A percentile compares a stretch with the other conserved stretches of the same genome.
These are phyloP conservation scores for Enteromius fasciolatus DNA, from an alignment of 2,797 vertebrate species.

Conservation along the genomic window DNA sequence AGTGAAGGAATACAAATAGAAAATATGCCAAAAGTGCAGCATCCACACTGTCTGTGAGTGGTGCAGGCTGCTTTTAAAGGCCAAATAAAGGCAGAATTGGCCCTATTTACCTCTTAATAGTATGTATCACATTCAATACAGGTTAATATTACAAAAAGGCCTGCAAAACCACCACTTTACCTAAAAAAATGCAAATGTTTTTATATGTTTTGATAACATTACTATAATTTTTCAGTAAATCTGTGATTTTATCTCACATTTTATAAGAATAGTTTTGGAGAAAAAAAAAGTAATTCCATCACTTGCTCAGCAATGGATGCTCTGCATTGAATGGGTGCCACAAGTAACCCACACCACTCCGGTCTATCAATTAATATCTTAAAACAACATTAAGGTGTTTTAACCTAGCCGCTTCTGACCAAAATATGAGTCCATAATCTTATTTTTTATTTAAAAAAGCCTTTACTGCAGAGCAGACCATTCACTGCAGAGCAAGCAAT, in stretches of 20 bases:
- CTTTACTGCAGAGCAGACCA: neutral
- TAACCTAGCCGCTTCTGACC: neutral
- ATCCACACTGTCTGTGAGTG: slow-evolving; percentile 7
- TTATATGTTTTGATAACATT: too few relatives aligned
- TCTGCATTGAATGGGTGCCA: neutral
- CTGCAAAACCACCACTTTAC: neutral
- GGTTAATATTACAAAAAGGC: neutral
- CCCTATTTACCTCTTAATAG: neutral
- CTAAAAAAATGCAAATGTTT: neutral
- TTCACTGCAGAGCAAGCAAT: too few relatives aligned
- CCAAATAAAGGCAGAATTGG: neutral
- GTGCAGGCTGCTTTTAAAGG: slow-evolving; percentile 9
- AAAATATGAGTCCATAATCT: neutral
- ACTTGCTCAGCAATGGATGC: neutral
- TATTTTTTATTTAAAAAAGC: neutral
- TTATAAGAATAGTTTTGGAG: neutral
- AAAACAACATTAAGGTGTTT: neutral
- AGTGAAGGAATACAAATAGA: slow-evolving; percentile 1
- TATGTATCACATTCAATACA: neutral
- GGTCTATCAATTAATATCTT: neutral
- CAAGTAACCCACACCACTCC: too few relatives aligned
- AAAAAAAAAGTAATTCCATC: neutral
- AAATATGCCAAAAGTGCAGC: slow-evolving; percentile 10
- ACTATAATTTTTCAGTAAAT: too few relatives aligned
- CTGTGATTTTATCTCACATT: neutral